These are phyloP conservation scores for Chloropsis hardwickii DNA, from an alignment of 2,113 vertebrate genomes.

Conservation along the genomic window DNA sequence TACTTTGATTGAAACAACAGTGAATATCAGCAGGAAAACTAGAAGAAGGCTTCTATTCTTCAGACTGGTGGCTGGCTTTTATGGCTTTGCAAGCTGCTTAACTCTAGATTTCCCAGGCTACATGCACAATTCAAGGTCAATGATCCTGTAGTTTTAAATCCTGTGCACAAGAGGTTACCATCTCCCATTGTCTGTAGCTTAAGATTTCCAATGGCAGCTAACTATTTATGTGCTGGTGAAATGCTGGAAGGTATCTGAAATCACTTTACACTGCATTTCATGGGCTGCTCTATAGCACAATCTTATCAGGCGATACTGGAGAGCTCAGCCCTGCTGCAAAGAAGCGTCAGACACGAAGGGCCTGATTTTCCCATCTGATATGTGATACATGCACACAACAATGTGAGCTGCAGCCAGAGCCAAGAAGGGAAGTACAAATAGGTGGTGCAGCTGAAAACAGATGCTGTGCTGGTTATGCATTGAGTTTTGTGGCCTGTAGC, in stretches of 20 bases:
- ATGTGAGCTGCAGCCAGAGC: neutral
- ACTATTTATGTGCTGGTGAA: neutral
- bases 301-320: neutral
- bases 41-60: neutral
- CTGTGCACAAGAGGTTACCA: constrained; percentile 31
- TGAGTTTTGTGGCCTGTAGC: neutral
- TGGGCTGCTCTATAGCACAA: neutral
- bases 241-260: neutral
- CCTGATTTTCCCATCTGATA: neutral
- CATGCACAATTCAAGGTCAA: constrained; percentile 24
- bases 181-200: constrained; percentile 29
- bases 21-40: constrained; percentile 24
- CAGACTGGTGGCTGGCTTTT: constrained; percentile 14
- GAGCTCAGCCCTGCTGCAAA: neutral
- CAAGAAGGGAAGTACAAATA: neutral
- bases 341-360: neutral
- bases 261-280: neutral
- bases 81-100: constrained; percentile 17
- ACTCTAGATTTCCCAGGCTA: constrained; percentile 47
- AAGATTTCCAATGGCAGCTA: neutral
- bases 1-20: constrained; percentile 60
- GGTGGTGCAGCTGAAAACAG: neutral
- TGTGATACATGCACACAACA: neutral
- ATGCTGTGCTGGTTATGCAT: neutral
- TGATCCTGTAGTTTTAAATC: constrained; percentile 23